Evolutionary conservation across 2,888 invertebrate species (phyloP), one percentile per base, ranked within the genome.

Genomic region (Poecilus cupreus): DNA sequence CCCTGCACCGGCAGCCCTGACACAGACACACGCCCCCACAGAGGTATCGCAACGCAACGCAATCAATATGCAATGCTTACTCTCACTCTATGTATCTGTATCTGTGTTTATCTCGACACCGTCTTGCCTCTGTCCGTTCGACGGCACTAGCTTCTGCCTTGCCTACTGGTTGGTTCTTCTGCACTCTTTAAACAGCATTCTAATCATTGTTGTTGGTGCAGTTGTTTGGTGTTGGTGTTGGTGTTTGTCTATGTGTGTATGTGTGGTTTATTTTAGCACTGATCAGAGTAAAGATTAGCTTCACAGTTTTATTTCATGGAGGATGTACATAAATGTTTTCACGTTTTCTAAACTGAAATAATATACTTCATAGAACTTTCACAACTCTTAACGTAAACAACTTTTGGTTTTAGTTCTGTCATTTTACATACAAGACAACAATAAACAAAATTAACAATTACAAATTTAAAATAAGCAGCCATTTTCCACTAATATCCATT

Each of bases 1-100:
- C 70, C 68, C 80, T 80, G 80, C 80, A 80, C 80, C 80, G 57
- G 80, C 80, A 80, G 80, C 80, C 72, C 80, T 80, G 80, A 80
- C 80, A 80, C 51, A 80, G 80, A 80, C 80, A 72, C 80, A 80
- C 72, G 32, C 80, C 72, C 80, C 80, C 80, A 72, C 80, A 80
- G 72, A 80, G 80, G 80, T 80, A 80, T 72, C 72, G 70, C 78
- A 64, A 68, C 60, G 54, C 10, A 54, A 60, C n/a, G 60, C 11
- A 60, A 60, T 18, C 10, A 26, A 60, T 11, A 26, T 60, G n/a
- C 64, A 16, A 13, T 13, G 10, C 64, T 64, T 32, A 26, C 64
- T 64, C 32, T 32, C 64, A 64, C 46, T 49, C 46, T 46, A 11
- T 68, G 18, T 70, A 18, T 11, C 3, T 43, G 43, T 70, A 16